phyloP scores from a whole-genome alignment of 2,797 vertebrate genomes.

The Pseudochromis fuscus region DNA sequence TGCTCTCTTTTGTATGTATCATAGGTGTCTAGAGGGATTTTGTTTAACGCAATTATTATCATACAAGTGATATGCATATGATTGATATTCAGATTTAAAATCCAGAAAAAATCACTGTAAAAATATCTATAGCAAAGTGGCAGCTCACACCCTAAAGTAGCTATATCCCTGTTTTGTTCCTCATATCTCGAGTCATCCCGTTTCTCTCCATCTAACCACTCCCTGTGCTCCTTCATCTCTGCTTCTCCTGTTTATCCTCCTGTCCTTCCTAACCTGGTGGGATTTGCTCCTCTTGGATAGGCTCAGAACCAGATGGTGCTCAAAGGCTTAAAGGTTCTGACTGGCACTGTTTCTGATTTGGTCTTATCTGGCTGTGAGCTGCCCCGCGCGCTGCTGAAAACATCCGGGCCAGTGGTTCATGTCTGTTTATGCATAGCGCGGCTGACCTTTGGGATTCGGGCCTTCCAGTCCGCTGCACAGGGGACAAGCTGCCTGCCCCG shows the following conservation, averaged over 20 bases:
- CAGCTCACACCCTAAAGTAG: background rate
- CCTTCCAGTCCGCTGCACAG: slow-evolving; percentile 63
- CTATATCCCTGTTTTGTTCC: background rate
- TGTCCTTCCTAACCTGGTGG: slow-evolving; percentile 61
- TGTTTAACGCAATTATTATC: too few species aligned
- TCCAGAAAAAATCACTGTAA: background rate
- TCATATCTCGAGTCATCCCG: background rate
- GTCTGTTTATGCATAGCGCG: slow-evolving; percentile 67
- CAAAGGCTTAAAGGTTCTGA: slow-evolving; percentile 66
- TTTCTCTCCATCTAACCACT: slow-evolving; percentile 9
- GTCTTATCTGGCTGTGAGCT: slow-evolving; percentile 75
- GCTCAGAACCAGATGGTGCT: slow-evolving; percentile 70
- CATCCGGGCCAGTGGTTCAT: slow-evolving; percentile 67
- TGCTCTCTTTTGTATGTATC: background rate
- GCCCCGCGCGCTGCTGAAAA: slow-evolving; percentile 57
- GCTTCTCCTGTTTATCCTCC: slow-evolving; percentile 35
- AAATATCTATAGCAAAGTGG: background rate
- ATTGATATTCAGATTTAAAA: background rate
- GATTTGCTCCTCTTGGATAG: slow-evolving; percentile 76
- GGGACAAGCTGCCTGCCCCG: slow-evolving; percentile 45
- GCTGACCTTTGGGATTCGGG: slow-evolving; percentile 66
- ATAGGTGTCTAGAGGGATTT: too few species aligned
- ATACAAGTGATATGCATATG: background rate
- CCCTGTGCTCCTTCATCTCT: slow-evolving; percentile 18
- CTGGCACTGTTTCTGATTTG: slow-evolving; percentile 67